phyloP scores from a whole-genome alignment of 2,113 vertebrate genomes.

The Microcebus ravelobensis region DNA sequence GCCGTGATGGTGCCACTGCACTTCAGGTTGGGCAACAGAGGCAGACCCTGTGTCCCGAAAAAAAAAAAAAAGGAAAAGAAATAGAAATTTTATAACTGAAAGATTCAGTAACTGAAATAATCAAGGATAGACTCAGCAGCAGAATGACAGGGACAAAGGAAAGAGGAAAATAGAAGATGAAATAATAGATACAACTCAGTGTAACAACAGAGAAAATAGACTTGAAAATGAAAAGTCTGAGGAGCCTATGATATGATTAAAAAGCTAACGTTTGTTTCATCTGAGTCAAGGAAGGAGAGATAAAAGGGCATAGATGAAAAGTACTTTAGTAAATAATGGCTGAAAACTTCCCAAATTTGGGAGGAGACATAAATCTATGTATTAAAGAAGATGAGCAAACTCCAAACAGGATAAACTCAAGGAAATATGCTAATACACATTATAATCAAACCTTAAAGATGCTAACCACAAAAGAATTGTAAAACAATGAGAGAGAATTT shows the following conservation, averaged over 20 bases:
- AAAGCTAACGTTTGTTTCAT: background rate
- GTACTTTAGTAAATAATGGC: background rate
- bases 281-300: background rate
- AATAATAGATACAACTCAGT: background rate
- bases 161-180: background rate
- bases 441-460: background rate
- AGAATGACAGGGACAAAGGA: background rate
- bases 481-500: background rate
- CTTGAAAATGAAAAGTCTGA: background rate
- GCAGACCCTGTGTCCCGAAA: too few species aligned
- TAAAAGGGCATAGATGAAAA: background rate
- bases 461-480: background rate
- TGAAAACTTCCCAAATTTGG: background rate
- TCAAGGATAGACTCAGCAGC: background rate
- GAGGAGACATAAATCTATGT: background rate
- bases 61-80: background rate
- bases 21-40: too few species aligned
- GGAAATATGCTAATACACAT: background rate
- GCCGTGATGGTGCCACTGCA: too few species aligned
- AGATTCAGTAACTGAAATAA: background rate
- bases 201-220: background rate
- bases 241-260: background rate
- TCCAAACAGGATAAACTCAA: background rate
- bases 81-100: background rate
- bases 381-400: background rate